Percentiles rank a stretch among this genome's conserved stretches.
Evolutionary conservation across 1,140 invertebrate species (phyloP).

Genomic region (Zophobas atratus): DNA sequence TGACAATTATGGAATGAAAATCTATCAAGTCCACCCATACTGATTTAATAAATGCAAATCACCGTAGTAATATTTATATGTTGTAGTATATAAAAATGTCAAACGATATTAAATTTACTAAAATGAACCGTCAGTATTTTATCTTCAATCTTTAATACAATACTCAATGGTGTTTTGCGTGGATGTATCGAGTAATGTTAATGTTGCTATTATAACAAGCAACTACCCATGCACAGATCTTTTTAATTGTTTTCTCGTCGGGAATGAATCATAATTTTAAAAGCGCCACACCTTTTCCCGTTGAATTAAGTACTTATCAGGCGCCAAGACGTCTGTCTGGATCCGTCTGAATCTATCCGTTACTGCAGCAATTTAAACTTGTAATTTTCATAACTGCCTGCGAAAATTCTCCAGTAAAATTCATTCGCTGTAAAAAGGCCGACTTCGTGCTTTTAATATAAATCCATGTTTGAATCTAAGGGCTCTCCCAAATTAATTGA

Average conservation of each 20-base stretch:
- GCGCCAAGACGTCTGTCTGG: neutral
- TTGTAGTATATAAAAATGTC: too few species aligned
- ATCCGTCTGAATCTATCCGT: neutral
- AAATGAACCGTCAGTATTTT: too few species aligned
- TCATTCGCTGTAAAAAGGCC: neutral
- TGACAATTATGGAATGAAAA: too few species aligned
- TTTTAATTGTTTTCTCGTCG: neutral
- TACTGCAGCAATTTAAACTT: neutral
- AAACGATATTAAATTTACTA: too few species aligned
- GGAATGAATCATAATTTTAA: neutral
- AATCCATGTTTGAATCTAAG: slow-evolving; percentile 1
- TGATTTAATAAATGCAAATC: too few species aligned
- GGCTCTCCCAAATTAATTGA: slow-evolving; percentile 11
- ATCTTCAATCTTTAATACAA: too few species aligned
- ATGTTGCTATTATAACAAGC: too few species aligned
- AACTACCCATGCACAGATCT: too few species aligned
- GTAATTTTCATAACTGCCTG: neutral
- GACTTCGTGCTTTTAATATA: neutral
- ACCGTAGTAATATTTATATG: too few species aligned
- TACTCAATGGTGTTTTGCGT: too few species aligned
- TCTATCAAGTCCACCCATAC: too few species aligned
- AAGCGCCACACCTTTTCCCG: neutral
- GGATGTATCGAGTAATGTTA: too few species aligned
- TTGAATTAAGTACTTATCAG: neutral
- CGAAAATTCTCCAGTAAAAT: neutral